Base-by-base conservation (phyloP, 2,888 invertebrate species). In the Agonopterix arenella region DNA sequence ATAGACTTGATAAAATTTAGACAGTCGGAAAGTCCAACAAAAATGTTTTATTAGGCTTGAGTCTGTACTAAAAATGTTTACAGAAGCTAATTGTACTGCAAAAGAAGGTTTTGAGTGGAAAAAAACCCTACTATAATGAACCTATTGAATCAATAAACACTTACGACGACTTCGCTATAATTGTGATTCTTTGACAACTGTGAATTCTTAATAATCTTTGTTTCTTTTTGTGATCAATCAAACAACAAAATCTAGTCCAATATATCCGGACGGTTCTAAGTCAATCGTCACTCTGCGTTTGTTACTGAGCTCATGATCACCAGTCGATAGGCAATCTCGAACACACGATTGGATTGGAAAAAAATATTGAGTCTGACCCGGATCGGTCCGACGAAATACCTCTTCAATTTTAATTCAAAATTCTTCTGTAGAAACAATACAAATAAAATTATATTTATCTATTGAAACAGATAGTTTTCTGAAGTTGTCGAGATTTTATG, bases 251-350 rank as follows among this genome's bases (percentile, higher is more conserved):
- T 40, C 40, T 40, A n/a, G 40, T 40, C 11, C 11, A 11, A 40
- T 38, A 13, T 40, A 43, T 41, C 37, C 45, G 51, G 56, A 44
- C 55, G 54, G 38, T 49, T 70, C 68, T 68, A 52, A 54, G 56
- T 48, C 50, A 53, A 61, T 62, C 57, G 47, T 62, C 46, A 62
- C 52, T 66, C 74, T 77, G 64, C 54, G 67, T 68, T 60, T 58
- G 64, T 70, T 73, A 68, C 70, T 58, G 63, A 73, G 61, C 62
- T 62, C 64, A 68, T 63, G 68, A 70, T 70, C 66, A 68, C 56
- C 62, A 60, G 58, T 68, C 65, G 77, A 80, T 79, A 79, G 75
- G 63, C 72, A 76, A 81, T 79, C 76, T 76, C 66, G 56, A 64
- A 68, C 63, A 65, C 70, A 73, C 73, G 73, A 77, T 73, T 71